Evolutionary conservation across 2,888 invertebrate species (phyloP).

Genomic region (Trichopoda pennipes): DNA sequence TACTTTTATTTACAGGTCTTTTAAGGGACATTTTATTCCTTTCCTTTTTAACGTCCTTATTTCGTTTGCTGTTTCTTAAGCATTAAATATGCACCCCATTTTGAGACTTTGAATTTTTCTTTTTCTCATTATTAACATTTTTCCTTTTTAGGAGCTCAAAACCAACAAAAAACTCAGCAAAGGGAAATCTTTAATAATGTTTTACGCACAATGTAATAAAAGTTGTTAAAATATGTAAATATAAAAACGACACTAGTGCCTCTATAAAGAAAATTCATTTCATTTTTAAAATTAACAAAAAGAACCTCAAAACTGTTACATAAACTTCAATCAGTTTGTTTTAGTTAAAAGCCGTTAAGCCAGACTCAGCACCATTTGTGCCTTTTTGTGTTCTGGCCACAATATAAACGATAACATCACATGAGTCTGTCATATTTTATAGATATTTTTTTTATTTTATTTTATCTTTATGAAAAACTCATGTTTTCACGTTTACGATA

Average conservation of each 20-base stretch:
- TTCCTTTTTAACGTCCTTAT: not conserved
- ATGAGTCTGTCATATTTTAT: constrained; percentile 20
- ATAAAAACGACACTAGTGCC: not conserved
- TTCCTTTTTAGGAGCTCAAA: not conserved
- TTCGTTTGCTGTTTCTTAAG: constrained; percentile 33
- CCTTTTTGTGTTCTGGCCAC: not conserved
- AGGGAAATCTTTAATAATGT: too few relatives aligned
- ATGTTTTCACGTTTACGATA: constrained; percentile 61
- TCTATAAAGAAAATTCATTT: not conserved
- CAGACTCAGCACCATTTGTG: not conserved
- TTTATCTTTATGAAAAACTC: constrained; percentile 50
- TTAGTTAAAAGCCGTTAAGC: too few relatives aligned
- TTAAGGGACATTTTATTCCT: constrained; percentile 24
- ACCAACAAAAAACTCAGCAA: too few relatives aligned
- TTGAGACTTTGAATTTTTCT: constrained; percentile 11
- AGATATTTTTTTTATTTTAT: not conserved
- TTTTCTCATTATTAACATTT: not conserved
- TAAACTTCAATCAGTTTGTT: too few relatives aligned
- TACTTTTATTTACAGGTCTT: constrained; percentile 56
- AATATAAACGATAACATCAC: constrained; percentile 13
- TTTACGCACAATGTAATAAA: not conserved
- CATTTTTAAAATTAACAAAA: too few relatives aligned
- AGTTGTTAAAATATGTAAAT: not conserved
- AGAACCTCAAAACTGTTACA: too few relatives aligned
- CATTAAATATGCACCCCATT: constrained; percentile 69